These are phyloP conservation scores for Dryocosmus kuriphilus DNA, from an alignment of 2,888 invertebrate genomes.

Conservation along the genomic window DNA sequence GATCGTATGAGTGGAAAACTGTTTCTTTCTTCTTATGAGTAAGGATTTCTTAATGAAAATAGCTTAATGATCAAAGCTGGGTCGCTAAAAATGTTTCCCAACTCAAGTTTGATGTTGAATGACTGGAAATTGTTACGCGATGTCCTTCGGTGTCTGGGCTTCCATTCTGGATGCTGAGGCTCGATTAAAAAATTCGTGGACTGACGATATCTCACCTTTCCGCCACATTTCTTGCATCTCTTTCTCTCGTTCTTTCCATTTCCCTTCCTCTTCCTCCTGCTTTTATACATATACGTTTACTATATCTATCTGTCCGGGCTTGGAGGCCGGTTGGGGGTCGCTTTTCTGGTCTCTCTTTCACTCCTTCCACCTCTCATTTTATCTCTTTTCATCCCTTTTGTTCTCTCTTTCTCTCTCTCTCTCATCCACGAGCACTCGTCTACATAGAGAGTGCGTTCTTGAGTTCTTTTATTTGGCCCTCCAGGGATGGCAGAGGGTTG, in stretches of 20 bases:
- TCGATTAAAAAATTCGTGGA: conserved; percentile 66
- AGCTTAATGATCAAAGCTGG: no score
- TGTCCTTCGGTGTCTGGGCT: conserved; percentile 4
- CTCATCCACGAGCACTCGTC: conserved; percentile 56
- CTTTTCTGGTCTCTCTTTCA: conserved; percentile 55
- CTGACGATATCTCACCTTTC: conserved; percentile 73
- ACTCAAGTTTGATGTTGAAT: neutral
- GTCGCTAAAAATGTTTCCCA: neutral
- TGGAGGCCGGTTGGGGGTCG: conserved; percentile 50
- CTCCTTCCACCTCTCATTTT: conserved; percentile 55
- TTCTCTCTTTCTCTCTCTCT: conserved; percentile 54
- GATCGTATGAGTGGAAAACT: no score
- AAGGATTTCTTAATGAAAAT: no score
- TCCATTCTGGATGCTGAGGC: neutral
- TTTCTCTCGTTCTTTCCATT: conserved; percentile 55
- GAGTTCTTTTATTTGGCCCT: conserved; percentile 75
- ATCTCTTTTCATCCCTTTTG: conserved; percentile 45
- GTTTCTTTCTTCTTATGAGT: no score
- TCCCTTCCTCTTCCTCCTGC: conserved; percentile 54
- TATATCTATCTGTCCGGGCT: conserved; percentile 59
- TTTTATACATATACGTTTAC: conserved; percentile 62
- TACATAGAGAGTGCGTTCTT: conserved; percentile 67
- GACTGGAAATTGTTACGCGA: neutral
- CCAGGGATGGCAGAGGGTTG: conserved; percentile 66
- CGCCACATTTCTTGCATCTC: conserved; percentile 49